Percentiles rank a stretch among this genome's conserved stretches.
Conservation (phyloP, 2,113 vertebrate genomes). For the Callipepla squamata region DNA sequence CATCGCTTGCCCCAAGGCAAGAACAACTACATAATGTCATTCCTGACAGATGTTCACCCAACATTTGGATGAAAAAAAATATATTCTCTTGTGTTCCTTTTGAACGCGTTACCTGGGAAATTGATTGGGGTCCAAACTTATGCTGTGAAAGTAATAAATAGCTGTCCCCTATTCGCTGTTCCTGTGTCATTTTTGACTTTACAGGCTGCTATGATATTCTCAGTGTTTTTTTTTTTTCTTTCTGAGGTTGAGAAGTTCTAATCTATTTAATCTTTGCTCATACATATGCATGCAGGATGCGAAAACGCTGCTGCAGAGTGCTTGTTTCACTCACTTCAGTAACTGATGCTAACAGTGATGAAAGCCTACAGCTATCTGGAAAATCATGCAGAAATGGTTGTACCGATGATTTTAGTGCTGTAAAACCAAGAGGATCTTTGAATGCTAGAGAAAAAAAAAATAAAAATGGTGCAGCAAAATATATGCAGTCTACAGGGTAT, state of each 20-base stretch:
- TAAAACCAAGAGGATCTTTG: background rate
- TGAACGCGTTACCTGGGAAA: background rate
- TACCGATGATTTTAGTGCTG: background rate
- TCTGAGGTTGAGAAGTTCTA: background rate
- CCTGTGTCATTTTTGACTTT: background rate
- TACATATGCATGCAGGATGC: background rate
- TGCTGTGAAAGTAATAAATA: too few species aligned
- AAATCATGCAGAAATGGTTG: background rate
- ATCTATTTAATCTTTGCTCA: background rate
- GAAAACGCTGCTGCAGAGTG: background rate
- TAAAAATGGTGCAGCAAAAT: background rate
- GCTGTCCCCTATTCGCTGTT: accelerated
- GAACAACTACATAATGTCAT: background rate
- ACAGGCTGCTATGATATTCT: background rate
- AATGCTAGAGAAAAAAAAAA: background rate
- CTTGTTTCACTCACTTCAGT: background rate
- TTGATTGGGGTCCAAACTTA: too few species aligned
- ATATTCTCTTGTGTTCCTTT: background rate
- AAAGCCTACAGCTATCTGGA: background rate
- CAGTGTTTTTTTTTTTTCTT: background rate
- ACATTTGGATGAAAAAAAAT: background rate
- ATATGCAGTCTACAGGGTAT: background rate
- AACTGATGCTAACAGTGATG: background rate
- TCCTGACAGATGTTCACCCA: background rate
- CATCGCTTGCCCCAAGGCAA: background rate